Conservation (phyloP, 2,888 invertebrate genomes). For the Tipula helvola region DNA sequence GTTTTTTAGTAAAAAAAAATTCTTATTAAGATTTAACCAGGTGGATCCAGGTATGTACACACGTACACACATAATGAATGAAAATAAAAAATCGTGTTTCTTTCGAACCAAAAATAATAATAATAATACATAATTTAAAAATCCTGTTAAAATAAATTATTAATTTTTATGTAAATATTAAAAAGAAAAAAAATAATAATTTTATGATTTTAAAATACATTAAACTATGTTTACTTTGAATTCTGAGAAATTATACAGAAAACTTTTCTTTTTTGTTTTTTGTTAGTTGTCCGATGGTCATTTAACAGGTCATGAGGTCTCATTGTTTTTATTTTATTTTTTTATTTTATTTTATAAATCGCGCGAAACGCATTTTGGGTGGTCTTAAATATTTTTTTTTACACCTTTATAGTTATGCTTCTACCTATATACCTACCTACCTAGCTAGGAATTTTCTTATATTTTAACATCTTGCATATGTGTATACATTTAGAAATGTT, state of each 20-base stretch:
- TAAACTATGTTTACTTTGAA: background rate
- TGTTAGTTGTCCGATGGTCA: background rate
- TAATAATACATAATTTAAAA: background rate
- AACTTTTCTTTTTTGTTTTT: background rate
- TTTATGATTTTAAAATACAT: background rate
- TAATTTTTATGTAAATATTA: background rate
- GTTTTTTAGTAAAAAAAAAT: background rate
- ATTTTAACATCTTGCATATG: too few species aligned
- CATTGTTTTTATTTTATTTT: background rate
- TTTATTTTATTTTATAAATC: background rate
- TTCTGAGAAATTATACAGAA: background rate
- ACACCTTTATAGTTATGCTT: too few species aligned
- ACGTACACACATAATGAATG: background rate
- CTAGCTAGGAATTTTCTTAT: too few species aligned
- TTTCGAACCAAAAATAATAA: background rate
- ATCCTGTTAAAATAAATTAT: background rate
- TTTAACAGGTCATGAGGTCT: background rate
- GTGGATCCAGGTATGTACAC: background rate
- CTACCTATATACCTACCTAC: too few species aligned
- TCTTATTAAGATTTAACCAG: slow-evolving; percentile 4
- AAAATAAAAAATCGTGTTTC: background rate
- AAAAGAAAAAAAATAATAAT: background rate
- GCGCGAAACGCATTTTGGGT: background rate
- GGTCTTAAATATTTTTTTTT: background rate
- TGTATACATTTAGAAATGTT: too few species aligned